Evolutionary conservation across 2,113 vertebrate species (phyloP).

Genomic region (Sander vitreus): DNA sequence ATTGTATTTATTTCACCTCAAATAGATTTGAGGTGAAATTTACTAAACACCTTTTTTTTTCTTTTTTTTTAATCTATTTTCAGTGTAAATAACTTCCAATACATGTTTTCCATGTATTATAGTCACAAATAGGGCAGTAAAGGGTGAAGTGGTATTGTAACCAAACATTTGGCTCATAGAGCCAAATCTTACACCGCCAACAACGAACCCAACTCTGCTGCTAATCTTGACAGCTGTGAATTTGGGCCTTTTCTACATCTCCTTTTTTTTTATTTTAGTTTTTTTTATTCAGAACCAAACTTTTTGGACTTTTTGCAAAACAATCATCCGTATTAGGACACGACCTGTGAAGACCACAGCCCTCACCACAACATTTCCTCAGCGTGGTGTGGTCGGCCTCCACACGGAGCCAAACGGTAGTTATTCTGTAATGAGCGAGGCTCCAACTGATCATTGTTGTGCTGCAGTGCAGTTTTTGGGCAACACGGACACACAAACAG

Average conservation of each 20-base stretch:
- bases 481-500: constrained; percentile 44
- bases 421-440: constrained; percentile 61
- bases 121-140: background rate
- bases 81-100: constrained; percentile 15
- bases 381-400: constrained; percentile 19
- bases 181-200: background rate
- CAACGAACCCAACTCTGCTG: background rate
- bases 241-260: background rate
- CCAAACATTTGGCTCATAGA: constrained; percentile 16
- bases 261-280: background rate
- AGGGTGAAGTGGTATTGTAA: constrained; percentile 24
- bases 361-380: constrained; percentile 35
- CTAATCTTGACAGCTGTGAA: background rate
- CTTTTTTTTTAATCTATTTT: constrained; percentile 23
- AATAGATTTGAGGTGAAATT: no score
- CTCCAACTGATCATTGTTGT: constrained; percentile 49
- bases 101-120: constrained; percentile 14
- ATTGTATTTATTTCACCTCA: background rate
- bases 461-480: constrained; percentile 58
- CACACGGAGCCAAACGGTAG: constrained; percentile 58
- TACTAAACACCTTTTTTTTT: background rate
- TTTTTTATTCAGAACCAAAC: background rate
- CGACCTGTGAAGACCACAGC: constrained; percentile 11
- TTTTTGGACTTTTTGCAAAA: constrained; percentile 8
- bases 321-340: constrained; percentile 30